These are phyloP conservation scores for Rhagoletis pomonella DNA, from an alignment of 1,140 invertebrate genomes.

Conservation along the genomic window DNA sequence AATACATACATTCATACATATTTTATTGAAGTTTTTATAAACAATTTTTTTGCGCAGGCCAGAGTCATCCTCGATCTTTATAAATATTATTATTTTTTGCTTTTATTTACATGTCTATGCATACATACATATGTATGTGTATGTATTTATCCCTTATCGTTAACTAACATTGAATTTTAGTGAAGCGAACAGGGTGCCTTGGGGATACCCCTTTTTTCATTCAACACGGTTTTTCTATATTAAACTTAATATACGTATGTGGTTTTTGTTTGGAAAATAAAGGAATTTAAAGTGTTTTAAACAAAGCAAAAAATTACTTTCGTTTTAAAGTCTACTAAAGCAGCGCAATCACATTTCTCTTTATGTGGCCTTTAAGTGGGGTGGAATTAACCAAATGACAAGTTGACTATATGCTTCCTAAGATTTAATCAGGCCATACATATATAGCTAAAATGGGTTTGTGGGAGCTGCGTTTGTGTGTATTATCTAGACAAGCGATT, in stretches of 20 bases:
- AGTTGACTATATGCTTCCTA: slow-evolving; percentile 8
- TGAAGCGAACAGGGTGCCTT: neutral
- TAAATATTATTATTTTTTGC: neutral
- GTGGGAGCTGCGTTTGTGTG: neutral
- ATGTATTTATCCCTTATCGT: neutral
- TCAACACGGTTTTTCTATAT: neutral
- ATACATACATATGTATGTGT: neutral
- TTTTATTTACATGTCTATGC: slow-evolving; percentile 22
- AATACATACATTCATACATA: neutral
- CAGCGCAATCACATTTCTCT: slow-evolving; percentile 36
- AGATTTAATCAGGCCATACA: neutral
- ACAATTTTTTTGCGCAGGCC: neutral
- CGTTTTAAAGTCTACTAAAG: slow-evolving; percentile 25
- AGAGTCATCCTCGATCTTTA: slow-evolving; percentile 9
- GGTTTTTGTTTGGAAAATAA: neutral
- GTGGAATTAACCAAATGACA: neutral
- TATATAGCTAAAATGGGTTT: neutral
- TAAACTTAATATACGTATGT: slow-evolving; percentile 34
- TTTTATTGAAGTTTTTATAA: neutral
- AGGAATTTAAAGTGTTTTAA: slow-evolving; percentile 19
- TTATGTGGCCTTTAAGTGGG: neutral
- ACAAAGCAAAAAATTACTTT: slow-evolving; percentile 40
- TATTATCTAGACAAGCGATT: neutral
- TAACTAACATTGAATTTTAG: neutral
- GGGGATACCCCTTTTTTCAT: neutral